A percentile compares a stretch with the other conserved stretches of the same genome.
phyloP scores from a whole-genome alignment of 2,797 vertebrate species.

The Epinephelus coioides region DNA sequence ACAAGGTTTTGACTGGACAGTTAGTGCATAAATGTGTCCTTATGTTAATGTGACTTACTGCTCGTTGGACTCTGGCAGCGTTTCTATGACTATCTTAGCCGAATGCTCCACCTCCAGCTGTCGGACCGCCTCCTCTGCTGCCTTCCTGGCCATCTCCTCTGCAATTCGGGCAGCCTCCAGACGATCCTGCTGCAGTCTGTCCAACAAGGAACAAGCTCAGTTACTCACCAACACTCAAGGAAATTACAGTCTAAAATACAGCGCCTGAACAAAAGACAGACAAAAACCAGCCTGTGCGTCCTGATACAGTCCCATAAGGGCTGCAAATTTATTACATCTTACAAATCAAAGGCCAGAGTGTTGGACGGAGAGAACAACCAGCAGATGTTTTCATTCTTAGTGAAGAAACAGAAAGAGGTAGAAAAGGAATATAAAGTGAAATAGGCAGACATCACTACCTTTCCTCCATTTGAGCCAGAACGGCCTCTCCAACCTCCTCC shows the following conservation, averaged over 20 bases:
- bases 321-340: background rate
- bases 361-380: background rate
- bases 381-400: background rate
- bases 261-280: background rate
- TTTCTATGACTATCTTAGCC: constrained; percentile 67
- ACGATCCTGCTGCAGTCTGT: constrained; percentile 77
- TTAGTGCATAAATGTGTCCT: too few species aligned
- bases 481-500: constrained; percentile 63
- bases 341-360: background rate
- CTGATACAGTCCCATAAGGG: background rate
- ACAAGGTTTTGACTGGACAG: too few species aligned
- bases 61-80: constrained; percentile 71
- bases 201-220: background rate
- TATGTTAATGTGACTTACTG: constrained; percentile 69
- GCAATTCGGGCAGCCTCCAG: constrained; percentile 78
- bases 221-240: background rate
- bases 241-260: too few species aligned
- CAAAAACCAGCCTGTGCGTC: background rate
- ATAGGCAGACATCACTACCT: constrained; percentile 65
- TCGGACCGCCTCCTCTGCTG: constrained; percentile 77
- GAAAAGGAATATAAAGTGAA: background rate
- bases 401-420: background rate
- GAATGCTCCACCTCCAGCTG: constrained; percentile 77
- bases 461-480: constrained; percentile 69
- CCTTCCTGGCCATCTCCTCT: constrained; percentile 80